Evolutionary conservation across 2,797 vertebrate species (phyloP), one percentile per base, ranked within the genome.

Genomic region (Hypotaenidia okinawae): DNA sequence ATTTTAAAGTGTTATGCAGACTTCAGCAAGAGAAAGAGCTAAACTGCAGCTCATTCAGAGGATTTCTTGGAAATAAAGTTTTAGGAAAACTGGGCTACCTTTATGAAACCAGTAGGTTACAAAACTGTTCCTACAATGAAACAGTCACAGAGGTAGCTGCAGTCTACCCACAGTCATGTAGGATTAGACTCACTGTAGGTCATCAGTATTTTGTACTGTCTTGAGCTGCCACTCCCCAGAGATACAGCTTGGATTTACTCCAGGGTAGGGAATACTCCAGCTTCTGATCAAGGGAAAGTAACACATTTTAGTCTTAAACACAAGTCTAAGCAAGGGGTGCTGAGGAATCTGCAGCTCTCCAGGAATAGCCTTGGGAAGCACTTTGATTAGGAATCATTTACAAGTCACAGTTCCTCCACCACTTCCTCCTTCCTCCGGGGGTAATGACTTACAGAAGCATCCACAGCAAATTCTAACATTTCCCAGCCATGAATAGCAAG

Each of bases 311-410:
- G 33, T 51, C 39, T 59, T 35, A 91, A 83, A 52, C 14, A 41
- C 78, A 95, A 84, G 90, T 35, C 84, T 92, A 75, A 93, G 77
- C 81, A 93, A 81, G 18, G 63, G 33, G 23, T 57, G 51, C 51
- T 86, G 62, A 86, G 79, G 79, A 87, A 96, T 92, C 79, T 85
- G 37, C 55, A 86, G 79, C 8, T 80, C 69, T 63, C 41, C 43
- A 57, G 37, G 57, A 84, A 94, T 7, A 92, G 89, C 86, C 86
- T 90, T 91, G 74, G 85, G 89, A 95, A 84, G 76, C 17, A 58
- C 52, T 94, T 92, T 85, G 79, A 80, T 91, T 82, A 78, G 49
- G 54, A 93, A 87, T 68, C 39, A 57, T 77, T 89, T 77, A 87
- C 59, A 92, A 89, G 76, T 84, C 66, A 41, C 41, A 58, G 54